Evolutionary conservation across 2,888 invertebrate species (phyloP), one percentile per base, ranked within the genome.

Genomic region (Aromia moschata): DNA sequence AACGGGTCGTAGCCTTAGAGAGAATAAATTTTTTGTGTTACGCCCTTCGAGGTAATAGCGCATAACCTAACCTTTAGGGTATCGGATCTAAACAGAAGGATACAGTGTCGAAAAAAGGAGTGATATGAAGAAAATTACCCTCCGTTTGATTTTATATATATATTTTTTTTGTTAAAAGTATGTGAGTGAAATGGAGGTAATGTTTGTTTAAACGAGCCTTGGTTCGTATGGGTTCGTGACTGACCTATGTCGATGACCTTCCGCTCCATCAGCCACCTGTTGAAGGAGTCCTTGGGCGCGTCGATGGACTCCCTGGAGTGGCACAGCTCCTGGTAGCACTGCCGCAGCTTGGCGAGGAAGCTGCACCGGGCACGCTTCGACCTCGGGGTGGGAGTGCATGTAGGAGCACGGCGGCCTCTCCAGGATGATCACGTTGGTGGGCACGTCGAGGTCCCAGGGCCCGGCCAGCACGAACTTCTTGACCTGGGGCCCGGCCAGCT

Each of bases 201-300:
- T n/a, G n/a, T n/a, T n/a, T n/a, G n/a, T n/a, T n/a, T n/a, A n/a
- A n/a, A n/a, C n/a, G n/a, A n/a, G n/a, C n/a, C n/a, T n/a, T n/a
- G n/a, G n/a, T n/a, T n/a, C n/a, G n/a, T n/a, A n/a, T n/a, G n/a
- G n/a, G n/a, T n/a, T 33, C 33, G 2, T 7, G 7, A 33, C 46
- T 37, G 68, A 73, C 86, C 87, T 74, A 87, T 89, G 77, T 96
- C 95, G 68, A 91, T 87, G 0, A 96, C 92, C 83, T 96, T 96
- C 36, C 97, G 86, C 80, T 98, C 98, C 89, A 98, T 91, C 52
- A 98, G 80, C 98, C 98, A 98, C 44, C 94, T 88, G 80, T 96
- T 96, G 77, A 98, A 96, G 0, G 97, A 97, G 79, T 98, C 98
- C 74, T 92, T 92, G 0, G 98, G 98, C 5, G 96, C 95, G 83